These are phyloP conservation scores for Melanogrammus aeglefinus DNA, from an alignment of 2,797 vertebrate species.

Conservation along the genomic window DNA sequence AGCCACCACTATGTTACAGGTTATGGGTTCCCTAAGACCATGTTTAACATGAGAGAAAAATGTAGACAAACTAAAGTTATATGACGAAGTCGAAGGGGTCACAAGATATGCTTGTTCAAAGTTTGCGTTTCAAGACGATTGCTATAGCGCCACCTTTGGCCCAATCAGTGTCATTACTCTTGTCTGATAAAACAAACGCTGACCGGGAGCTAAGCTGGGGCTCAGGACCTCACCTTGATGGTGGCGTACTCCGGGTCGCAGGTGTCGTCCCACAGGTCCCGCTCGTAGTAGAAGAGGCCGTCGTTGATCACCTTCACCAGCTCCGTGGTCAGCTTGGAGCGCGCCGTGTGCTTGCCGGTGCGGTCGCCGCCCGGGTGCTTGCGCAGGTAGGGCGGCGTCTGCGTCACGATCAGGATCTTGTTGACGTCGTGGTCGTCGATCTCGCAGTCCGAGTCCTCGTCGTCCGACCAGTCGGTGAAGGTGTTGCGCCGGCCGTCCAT, in stretches of 20 bases:
- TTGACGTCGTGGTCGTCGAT: conserved; percentile 95
- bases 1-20: too few species aligned
- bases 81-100: too few species aligned
- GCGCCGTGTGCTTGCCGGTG: conserved; percentile 91
- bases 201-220: not conserved
- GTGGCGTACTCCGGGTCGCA: conserved; percentile 96
- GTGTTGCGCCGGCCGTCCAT: conserved; percentile 97
- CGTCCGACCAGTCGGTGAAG: conserved; percentile 97
- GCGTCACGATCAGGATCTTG: conserved; percentile 98
- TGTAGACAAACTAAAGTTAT: too few species aligned
- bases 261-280: conserved; percentile 95
- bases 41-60: too few species aligned
- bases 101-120: too few species aligned
- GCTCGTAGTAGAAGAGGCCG: conserved; percentile 97
- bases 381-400: conserved; percentile 94
- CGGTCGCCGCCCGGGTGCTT: conserved; percentile 95
- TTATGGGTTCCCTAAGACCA: too few species aligned
- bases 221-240: conserved; percentile 85
- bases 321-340: conserved; percentile 91
- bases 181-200: too few species aligned
- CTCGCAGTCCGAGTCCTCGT: conserved; percentile 93
- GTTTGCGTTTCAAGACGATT: too few species aligned
- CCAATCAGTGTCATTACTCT: too few species aligned
- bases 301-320: conserved; percentile 96
- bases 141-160: too few species aligned